These are phyloP conservation scores for Boulengerochromis microlepis DNA, from an alignment of 2,113 vertebrate species.

Conservation along the genomic window DNA sequence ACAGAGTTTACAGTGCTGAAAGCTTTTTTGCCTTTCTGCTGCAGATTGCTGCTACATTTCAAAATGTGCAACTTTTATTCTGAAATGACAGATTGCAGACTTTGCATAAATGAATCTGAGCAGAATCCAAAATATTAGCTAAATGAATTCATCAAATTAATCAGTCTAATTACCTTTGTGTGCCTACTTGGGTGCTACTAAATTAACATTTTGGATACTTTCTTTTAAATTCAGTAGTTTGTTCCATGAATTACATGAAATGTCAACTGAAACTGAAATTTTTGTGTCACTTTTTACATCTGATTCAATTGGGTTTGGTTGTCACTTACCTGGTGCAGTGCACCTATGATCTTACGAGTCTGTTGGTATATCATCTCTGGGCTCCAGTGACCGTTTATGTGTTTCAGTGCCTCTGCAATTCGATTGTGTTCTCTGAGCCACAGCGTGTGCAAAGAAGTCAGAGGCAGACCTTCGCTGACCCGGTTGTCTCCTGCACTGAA, in stretches of 20 bases:
- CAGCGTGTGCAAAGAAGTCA: slow-evolving; percentile 80
- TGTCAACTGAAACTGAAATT: not conserved
- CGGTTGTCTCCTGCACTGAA: slow-evolving; percentile 85
- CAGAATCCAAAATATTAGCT: not conserved
- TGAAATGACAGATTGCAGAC: not conserved
- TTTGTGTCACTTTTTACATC: not conserved
- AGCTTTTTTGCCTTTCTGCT: not conserved
- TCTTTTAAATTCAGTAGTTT: not conserved
- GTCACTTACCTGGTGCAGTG: slow-evolving; percentile 89
- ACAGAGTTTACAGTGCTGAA: not conserved
- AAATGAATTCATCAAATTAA: not conserved
- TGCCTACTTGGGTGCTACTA: rapidly evolving
- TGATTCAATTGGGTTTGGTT: not conserved
- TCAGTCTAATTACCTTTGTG: not conserved
- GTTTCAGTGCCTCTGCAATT: slow-evolving; percentile 70
- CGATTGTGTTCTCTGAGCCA: slow-evolving; percentile 94
- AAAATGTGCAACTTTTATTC: not conserved
- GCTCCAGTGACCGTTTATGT: slow-evolving; percentile 84
- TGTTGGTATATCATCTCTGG: slow-evolving; percentile 81
- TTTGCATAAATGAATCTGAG: not conserved
- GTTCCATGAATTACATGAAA: not conserved
- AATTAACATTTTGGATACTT: not conserved
- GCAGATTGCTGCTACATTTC: not conserved
- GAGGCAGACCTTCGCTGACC: slow-evolving; percentile 78
- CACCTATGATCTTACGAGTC: slow-evolving; percentile 85